Evolutionary conservation across 2,888 invertebrate genomes (phyloP), one percentile per base, ranked within the genome.

Genomic region (Auanema sp.): DNA sequence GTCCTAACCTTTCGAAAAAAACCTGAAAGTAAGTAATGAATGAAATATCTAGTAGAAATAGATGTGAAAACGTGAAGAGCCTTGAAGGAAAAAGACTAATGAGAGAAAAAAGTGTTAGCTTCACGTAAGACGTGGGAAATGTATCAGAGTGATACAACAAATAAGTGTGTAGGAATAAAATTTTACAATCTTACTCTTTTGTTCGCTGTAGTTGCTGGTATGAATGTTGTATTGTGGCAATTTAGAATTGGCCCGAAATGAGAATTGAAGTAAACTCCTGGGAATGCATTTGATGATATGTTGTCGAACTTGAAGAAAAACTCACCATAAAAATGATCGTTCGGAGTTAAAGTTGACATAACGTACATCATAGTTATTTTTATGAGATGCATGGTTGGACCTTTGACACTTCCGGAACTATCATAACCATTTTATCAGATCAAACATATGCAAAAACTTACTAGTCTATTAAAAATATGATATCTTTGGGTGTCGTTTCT

Each of bases 401-500:
- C 83, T 60, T 72, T 76, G 16, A 71, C 71, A 64, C 69, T 69
- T 50, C 76, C 76, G 23, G 72, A 73, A 56, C 76, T 76, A 61
- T 53, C 64, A 65, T 51, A 33, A 16, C 0, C 2, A 1, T 2
- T 55, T 40, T 6, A 52, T 2, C 0, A 52, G 24, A 52, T 6
- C 6, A 21, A 24, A 21, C n/a, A 0, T 0, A 21, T 21, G 16
- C 41, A 40, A 58, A 41, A 25, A 76, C 80, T 69, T 53, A 82
- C 82, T 75, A 83, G 67, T 83, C 83, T 21, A 83, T 58, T 24
- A 83, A 64, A 60, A 83, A 83, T 4, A 83, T 69, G 44, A 83
- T 71, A 65, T 83, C 83, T 58, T 79, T 80, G 10, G 83, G 81
- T 11, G 72, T 68, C 2, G 75, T 68, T 54, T 83, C 80, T 0